Evolutionary conservation across 2,797 vertebrate species (phyloP).

Genomic region (Arctocebus calabarensis): DNA sequence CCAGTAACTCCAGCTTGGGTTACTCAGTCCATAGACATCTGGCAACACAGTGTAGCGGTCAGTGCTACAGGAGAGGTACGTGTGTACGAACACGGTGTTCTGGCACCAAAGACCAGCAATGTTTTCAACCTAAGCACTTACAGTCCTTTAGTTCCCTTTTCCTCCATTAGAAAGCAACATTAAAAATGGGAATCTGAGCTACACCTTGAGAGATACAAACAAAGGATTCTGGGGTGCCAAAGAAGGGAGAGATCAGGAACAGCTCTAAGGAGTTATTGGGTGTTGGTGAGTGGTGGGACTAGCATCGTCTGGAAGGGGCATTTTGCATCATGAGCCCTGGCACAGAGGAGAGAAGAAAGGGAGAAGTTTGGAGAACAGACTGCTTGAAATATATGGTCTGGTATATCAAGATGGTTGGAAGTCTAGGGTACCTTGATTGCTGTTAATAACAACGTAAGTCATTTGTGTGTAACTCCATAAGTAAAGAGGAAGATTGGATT

Average conservation of each 20-base stretch:
- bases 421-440: neutral
- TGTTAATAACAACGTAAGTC: neutral
- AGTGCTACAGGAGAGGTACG: neutral
- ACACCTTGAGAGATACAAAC: neutral
- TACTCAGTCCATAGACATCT: neutral
- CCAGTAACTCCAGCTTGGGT: too few species aligned
- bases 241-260: neutral
- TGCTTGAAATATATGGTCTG: neutral
- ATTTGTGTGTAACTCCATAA: neutral
- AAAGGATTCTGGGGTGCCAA: neutral
- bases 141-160: neutral
- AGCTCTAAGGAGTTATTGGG: neutral
- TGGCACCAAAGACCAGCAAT: neutral
- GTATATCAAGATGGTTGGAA: neutral
- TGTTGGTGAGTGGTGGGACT: neutral
- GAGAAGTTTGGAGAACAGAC: neutral
- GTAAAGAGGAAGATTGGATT: neutral
- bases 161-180: neutral
- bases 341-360: neutral
- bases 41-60: neutral
- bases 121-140: neutral
- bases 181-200: neutral
- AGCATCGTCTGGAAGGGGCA: neutral
- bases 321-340: neutral
- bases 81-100: too few species aligned